These are phyloP conservation scores for Zophobas morio DNA, from an alignment of 1,140 invertebrate genomes.

Conservation along the genomic window DNA sequence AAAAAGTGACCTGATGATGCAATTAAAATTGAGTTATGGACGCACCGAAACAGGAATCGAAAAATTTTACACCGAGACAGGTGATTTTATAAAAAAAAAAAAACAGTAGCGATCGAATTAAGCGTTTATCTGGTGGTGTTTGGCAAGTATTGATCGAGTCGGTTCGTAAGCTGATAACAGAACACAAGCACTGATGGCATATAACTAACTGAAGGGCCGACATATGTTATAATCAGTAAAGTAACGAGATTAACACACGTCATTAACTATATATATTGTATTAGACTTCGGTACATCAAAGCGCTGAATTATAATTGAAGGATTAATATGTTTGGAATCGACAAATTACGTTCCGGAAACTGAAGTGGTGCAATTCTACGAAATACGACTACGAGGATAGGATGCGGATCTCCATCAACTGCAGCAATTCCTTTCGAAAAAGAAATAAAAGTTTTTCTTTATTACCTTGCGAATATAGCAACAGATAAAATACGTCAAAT, in stretches of 20 bases:
- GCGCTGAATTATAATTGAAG: no score
- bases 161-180: slow-evolving; percentile 1
- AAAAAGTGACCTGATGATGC: slow-evolving; percentile 11
- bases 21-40: slow-evolving; percentile 34
- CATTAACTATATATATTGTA: not conserved
- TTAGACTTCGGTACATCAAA: not conserved
- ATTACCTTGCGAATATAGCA: no score
- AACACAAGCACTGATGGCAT: slow-evolving; percentile 14
- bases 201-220: not conserved
- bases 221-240: slow-evolving; percentile 3
- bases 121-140: not conserved
- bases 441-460: no score
- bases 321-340: no score
- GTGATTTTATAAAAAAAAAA: not conserved
- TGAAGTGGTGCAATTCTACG: no score
- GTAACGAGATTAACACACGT: slow-evolving; percentile 12
- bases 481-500: no score
- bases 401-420: no score
- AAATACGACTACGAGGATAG: no score
- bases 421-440: no score
- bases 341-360: no score
- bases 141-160: slow-evolving; percentile 6
- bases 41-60: no score
- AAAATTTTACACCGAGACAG: slow-evolving; percentile 16
- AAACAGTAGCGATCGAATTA: not conserved